Conservation (phyloP, 2,888 invertebrate species). For the Xylocampa areola region DNA sequence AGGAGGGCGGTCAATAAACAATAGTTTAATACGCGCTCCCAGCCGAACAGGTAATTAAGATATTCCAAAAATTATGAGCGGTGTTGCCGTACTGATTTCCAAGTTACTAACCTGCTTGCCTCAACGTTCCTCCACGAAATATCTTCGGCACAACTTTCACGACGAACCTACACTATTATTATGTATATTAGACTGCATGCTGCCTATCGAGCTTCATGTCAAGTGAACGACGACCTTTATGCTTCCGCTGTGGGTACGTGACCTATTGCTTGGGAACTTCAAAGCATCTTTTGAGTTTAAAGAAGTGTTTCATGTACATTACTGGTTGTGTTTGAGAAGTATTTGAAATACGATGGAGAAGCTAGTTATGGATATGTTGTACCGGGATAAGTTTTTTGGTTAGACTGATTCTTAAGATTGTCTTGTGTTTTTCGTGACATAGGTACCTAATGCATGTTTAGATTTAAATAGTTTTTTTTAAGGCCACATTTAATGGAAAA, state of each 20-base stretch:
- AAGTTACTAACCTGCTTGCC: too few species aligned
- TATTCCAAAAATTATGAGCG: too few species aligned
- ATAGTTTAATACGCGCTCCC: too few species aligned
- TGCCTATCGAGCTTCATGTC: constrained; percentile 37
- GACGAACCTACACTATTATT: constrained; percentile 27
- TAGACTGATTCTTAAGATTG: constrained; percentile 1
- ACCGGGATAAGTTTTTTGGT: not conserved
- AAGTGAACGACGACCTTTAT: constrained; percentile 52
- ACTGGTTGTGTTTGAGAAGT: not conserved
- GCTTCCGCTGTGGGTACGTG: constrained; percentile 56
- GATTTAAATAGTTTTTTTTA: not conserved
- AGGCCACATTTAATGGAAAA: not conserved
- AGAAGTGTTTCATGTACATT: not conserved
- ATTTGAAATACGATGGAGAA: too few species aligned
- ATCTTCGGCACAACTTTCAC: constrained; percentile 29
- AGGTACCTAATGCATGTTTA: not conserved
- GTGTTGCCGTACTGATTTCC: too few species aligned
- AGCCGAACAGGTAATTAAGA: too few species aligned
- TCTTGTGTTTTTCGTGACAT: constrained; percentile 1
- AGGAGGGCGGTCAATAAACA: too few species aligned
- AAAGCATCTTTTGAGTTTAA: constrained; percentile 15
- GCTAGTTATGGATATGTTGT: not conserved
- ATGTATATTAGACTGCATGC: constrained; percentile 29
- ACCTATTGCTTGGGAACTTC: constrained; percentile 51
- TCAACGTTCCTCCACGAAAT: too few species aligned